Conservation (phyloP, 1,140 invertebrate species). For the Acromyrmex charruanus region DNA sequence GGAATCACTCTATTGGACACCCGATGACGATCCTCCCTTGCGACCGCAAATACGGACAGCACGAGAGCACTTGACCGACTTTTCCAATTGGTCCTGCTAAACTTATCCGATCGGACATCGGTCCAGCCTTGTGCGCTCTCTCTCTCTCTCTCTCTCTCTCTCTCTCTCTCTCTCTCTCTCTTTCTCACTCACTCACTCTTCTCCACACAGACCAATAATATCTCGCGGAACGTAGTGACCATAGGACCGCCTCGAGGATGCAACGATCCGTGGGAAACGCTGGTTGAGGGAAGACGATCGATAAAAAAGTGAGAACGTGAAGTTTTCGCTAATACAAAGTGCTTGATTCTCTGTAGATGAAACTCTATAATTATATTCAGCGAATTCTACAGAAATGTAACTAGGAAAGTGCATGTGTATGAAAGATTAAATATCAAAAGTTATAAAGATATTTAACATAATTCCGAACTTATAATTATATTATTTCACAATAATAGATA, state of each 20-base stretch:
- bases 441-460: background rate
- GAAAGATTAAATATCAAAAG: conserved; percentile 1
- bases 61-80: conserved; percentile 75
- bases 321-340: conserved; percentile 13
- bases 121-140: conserved; percentile 3
- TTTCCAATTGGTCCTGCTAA: conserved; percentile 68
- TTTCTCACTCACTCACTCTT: background rate
- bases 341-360: conserved; percentile 35
- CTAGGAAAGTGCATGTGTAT: background rate
- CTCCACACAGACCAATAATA: conserved; percentile 46
- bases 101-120: conserved; percentile 67
- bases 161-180: background rate
- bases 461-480: background rate
- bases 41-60: conserved; percentile 66
- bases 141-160: conserved; percentile 6
- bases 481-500: background rate
- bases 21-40: conserved; percentile 49
- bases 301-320: conserved; percentile 34
- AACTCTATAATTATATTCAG: conserved; percentile 28
- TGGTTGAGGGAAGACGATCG: conserved; percentile 14
- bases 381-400: conserved; percentile 20
- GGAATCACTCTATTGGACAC: conserved; percentile 60
- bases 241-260: conserved; percentile 25
- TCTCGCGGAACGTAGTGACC: conserved; percentile 27
- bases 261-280: conserved; percentile 25